Evolutionary conservation across 92 coral and sea anemone genomes (phyloP).

Genomic region (Actinernus sp.): DNA sequence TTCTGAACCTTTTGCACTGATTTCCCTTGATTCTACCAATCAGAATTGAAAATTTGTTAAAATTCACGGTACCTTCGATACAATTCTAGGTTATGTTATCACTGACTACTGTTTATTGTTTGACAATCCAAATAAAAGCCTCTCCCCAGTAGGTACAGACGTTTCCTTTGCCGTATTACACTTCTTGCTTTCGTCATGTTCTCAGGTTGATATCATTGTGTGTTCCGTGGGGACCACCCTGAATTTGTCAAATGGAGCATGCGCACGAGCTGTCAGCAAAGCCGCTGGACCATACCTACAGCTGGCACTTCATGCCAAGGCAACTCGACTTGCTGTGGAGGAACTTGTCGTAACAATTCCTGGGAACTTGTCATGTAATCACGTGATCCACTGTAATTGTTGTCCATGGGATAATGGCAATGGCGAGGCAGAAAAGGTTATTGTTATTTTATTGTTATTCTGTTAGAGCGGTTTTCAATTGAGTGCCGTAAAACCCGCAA

Average conservation of each 20-base stretch:
- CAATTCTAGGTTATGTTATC: too few relatives aligned
- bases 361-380: constrained; percentile 54
- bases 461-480: too few relatives aligned
- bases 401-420: constrained; percentile 60
- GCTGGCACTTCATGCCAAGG: constrained; percentile 26
- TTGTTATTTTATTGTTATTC: too few relatives aligned
- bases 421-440: too few relatives aligned
- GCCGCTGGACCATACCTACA: constrained; percentile 58
- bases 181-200: not conserved
- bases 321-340: constrained; percentile 15
- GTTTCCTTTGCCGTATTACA: not conserved
- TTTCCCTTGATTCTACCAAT: too few relatives aligned
- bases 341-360: constrained; percentile 41
- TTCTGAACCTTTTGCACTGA: too few relatives aligned
- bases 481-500: too few relatives aligned
- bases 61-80: too few relatives aligned
- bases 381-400: constrained; percentile 64
- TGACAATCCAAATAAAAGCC: too few relatives aligned
- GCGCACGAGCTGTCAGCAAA: constrained; percentile 52
- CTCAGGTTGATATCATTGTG: constrained; percentile 34
- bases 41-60: too few relatives aligned
- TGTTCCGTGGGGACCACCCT: constrained; percentile 36
- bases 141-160: too few relatives aligned
- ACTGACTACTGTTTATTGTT: too few relatives aligned
- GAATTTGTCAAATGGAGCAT: constrained; percentile 32